A percentile compares a stretch with the other conserved stretches of the same genome.
These are phyloP conservation scores for Augochlora pura DNA, from an alignment of 1,140 invertebrate species.

Conservation along the genomic window DNA sequence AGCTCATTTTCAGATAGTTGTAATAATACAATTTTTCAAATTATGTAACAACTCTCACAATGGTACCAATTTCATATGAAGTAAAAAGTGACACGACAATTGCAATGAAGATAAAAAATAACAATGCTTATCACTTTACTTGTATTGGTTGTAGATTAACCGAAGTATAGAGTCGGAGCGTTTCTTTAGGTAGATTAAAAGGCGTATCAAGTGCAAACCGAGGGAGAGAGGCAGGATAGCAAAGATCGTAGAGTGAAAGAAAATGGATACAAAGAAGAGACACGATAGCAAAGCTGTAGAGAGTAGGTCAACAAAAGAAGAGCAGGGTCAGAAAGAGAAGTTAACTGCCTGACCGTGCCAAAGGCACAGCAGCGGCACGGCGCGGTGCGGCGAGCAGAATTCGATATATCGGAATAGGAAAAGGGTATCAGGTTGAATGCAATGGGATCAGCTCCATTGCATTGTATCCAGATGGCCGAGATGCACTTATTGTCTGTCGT, in stretches of 20 bases:
- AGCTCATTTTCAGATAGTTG: too few species aligned
- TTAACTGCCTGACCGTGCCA: constrained; percentile 38
- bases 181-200: not conserved
- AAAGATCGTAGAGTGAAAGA: not conserved
- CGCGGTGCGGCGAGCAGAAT: constrained; percentile 6
- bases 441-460: constrained; percentile 38
- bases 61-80: too few species aligned
- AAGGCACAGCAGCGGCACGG: not conserved
- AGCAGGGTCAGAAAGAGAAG: constrained; percentile 1
- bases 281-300: not conserved
- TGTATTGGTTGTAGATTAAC: too few species aligned
- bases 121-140: too few species aligned
- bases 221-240: not conserved
- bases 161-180: too few species aligned
- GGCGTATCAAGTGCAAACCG: not conserved
- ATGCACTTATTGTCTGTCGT: constrained; percentile 56
- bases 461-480: constrained; percentile 40
- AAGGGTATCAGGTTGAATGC: constrained; percentile 42
- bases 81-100: too few species aligned
- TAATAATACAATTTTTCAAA: too few species aligned
- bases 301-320: constrained; percentile 1
- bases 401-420: constrained; percentile 25
- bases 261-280: not conserved
- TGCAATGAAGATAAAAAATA: too few species aligned
- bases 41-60: too few species aligned